Base-by-base conservation (phyloP, 2,888 invertebrate species). In the Odontomyia ornata region DNA sequence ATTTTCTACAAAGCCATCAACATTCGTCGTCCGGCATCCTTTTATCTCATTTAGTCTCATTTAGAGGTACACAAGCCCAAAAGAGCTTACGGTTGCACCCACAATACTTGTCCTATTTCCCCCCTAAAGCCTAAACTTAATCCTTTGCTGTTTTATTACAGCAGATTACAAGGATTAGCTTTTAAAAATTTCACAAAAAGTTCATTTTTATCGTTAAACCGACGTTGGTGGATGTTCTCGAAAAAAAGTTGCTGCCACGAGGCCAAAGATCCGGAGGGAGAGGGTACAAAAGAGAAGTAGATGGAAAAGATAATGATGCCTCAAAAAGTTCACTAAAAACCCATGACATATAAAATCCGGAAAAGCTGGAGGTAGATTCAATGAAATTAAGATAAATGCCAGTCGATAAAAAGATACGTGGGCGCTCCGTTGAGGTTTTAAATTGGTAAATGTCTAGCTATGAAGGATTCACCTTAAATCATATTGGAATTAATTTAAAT, bases 131-230 rank as follows among this genome's bases (percentile, higher is more conserved):
- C 69, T 46, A 46, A 36, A 69, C 69, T 69, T 69, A 69, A 69
- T 69, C 69, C 69, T 69, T 69, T 69, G 18, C 47, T 69, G 69
- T 9, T 69, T 69, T 69, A 69, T 69, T 69, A 69, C 69, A 46
- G 30, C 11, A 69, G 69, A 69, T 69, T 46, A 69, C 69, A 69
- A 47, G 69, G 69, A 69, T 69, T 69, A 69, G 69, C 69, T 69
- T 69, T 69, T 69, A 69, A 69, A 69, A 69, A 69, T 43, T 69
- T 69, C 47, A 69, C 27, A 46, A 69, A 69, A 69, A 30, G 47
- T 69, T 69, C 69, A 25, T 46, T 69, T 69, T 69, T 46, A 69
- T 69, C 47, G 69, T 69, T 23, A 47, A 46, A 47, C 46, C 36
- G 9, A 36, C 36, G 3, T 36, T 9, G 36, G 3, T 36, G 36